phyloP scores from a whole-genome alignment of 2,888 invertebrate species.

The Tetragnatha montana region DNA sequence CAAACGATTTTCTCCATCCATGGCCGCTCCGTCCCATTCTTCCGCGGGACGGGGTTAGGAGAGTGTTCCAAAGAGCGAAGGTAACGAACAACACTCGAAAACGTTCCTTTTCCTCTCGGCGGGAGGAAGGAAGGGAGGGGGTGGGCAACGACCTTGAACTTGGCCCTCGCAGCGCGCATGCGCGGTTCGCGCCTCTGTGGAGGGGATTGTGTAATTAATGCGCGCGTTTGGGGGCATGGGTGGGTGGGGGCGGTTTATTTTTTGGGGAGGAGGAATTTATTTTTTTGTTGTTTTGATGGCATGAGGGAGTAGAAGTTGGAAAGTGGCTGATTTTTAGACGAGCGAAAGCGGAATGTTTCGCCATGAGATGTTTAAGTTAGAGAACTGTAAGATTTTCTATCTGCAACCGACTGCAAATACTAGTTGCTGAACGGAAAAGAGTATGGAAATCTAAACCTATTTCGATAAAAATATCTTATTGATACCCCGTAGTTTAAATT shows the following conservation, averaged over 20 bases:
- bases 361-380: too few species aligned
- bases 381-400: too few species aligned
- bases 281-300: too few species aligned
- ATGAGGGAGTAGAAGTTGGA: too few species aligned
- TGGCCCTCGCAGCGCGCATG: conserved; percentile 31
- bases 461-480: too few species aligned
- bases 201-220: conserved; percentile 5
- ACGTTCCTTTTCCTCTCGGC: background rate
- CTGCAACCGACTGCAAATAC: too few species aligned
- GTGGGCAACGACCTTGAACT: conserved; percentile 62
- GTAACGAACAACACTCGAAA: background rate
- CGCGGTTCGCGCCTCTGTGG: background rate
- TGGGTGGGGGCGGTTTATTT: background rate
- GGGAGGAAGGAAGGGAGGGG: conserved; percentile 27
- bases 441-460: too few species aligned
- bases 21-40: conserved; percentile 8
- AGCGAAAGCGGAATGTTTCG: too few species aligned
- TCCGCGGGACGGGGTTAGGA: conserved; percentile 34
- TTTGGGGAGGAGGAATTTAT: background rate
- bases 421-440: too few species aligned
- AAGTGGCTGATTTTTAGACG: too few species aligned
- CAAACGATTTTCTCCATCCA: background rate
- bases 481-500: too few species aligned
- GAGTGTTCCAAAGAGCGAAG: background rate
- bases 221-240: background rate